These are phyloP conservation scores for Dyspetes luteomarginatus DNA, from an alignment of 2,888 invertebrate species.

Conservation along the genomic window DNA sequence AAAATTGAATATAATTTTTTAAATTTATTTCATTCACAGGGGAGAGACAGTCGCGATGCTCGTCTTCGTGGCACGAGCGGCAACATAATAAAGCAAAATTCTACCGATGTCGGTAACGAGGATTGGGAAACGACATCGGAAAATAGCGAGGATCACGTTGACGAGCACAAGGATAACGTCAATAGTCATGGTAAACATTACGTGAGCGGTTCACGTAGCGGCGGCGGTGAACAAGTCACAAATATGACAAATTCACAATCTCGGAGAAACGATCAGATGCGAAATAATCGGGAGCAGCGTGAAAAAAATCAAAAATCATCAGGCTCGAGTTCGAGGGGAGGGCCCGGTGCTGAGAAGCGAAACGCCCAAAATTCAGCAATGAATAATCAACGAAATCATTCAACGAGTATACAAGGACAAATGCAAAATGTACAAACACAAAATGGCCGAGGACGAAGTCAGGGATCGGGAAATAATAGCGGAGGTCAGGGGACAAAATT, in stretches of 20 bases:
- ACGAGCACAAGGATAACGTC: conserved; percentile 80
- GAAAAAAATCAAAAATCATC: conserved; percentile 77
- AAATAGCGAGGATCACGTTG: conserved; percentile 87
- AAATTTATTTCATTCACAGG: conserved; percentile 64
- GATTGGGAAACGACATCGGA: conserved; percentile 94
- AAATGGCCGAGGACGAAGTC: conserved; percentile 79
- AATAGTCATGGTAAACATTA: conserved; percentile 77
- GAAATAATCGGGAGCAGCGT: conserved; percentile 70
- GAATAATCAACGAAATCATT: conserved; percentile 79
- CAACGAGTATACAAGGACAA: conserved; percentile 78
- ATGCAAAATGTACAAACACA: conserved; percentile 77
- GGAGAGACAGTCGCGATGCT: conserved; percentile 79
- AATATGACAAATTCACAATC: conserved; percentile 69
- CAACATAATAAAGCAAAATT: conserved; percentile 77
- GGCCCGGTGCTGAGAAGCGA: conserved; percentile 80
- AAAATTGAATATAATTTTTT: neutral
- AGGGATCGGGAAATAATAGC: conserved; percentile 77
- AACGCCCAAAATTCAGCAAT: conserved; percentile 75
- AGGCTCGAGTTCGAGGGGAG: conserved; percentile 74
- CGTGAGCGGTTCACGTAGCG: too few relatives aligned
- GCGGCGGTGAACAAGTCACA: conserved; percentile 71
- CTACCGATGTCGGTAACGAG: conserved; percentile 85
- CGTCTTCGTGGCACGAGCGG: conserved; percentile 75
- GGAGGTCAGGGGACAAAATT: conserved; percentile 70
- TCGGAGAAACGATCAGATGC: conserved; percentile 74